These are phyloP conservation scores for Guaruba guarouba DNA, from an alignment of 2,113 vertebrate species.

Conservation along the genomic window DNA sequence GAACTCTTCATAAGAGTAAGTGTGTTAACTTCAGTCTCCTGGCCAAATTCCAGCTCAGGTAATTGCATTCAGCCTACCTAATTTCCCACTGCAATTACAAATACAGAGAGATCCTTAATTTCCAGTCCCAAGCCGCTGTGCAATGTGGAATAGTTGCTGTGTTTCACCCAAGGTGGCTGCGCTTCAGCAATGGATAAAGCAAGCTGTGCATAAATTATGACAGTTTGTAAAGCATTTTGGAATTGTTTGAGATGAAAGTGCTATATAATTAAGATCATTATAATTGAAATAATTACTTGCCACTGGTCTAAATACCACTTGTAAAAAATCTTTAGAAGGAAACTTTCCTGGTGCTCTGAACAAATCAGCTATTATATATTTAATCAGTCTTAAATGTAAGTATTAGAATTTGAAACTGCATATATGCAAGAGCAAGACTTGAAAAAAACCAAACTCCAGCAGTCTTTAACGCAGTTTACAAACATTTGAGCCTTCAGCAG, in stretches of 20 bases:
- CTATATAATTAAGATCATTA: background rate
- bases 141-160: background rate
- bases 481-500: background rate
- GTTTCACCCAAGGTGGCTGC: constrained; percentile 29
- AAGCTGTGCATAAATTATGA: background rate
- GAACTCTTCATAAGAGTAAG: constrained; percentile 2
- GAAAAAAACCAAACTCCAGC: background rate
- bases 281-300: background rate
- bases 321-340: background rate
- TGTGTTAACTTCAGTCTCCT: constrained; percentile 53
- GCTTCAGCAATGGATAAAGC: background rate
- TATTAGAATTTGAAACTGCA: background rate
- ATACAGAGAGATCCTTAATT: constrained; percentile 47
- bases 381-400: background rate
- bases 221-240: background rate
- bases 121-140: constrained; percentile 29
- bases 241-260: background rate
- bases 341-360: background rate
- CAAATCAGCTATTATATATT: background rate
- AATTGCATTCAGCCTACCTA: constrained; percentile 64
- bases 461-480: background rate
- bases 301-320: background rate
- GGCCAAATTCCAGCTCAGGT: constrained; percentile 61
- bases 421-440: background rate
- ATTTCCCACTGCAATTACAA: constrained; percentile 68